phyloP scores from a whole-genome alignment of 2,797 vertebrate genomes.

The Setipinna tenuifilis region DNA sequence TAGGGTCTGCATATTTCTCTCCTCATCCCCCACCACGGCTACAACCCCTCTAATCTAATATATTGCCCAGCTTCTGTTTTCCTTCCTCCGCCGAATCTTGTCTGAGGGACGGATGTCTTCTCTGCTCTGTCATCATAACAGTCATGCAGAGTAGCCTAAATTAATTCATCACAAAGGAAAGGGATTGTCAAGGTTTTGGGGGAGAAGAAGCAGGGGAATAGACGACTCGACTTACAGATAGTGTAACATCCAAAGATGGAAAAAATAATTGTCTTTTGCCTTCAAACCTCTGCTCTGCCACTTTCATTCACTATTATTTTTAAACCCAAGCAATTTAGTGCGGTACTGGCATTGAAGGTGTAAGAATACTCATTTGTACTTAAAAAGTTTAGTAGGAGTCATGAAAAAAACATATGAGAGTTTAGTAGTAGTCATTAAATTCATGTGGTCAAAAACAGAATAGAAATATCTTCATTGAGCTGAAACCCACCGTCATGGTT shows the following conservation, averaged over 20 bases:
- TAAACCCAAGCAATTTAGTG: neutral
- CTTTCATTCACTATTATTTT: no score
- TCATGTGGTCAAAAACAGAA: neutral
- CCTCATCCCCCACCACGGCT: conserved; percentile 30
- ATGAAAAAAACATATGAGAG: no score
- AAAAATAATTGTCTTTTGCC: neutral
- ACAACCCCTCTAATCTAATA: conserved; percentile 61
- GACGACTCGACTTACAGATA: neutral
- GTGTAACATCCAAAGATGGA: neutral
- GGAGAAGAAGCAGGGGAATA: neutral
- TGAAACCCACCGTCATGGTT: neutral
- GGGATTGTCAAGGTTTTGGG: neutral
- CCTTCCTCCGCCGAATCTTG: conserved; percentile 39
- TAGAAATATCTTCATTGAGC: neutral
- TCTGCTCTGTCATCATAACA: conserved; percentile 35
- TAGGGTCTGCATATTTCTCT: conserved; percentile 56
- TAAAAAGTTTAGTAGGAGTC: neutral
- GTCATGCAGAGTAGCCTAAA: neutral
- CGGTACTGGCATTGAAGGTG: neutral
- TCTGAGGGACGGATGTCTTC: conserved; percentile 42
- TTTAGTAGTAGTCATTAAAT: neutral
- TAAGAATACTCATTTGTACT: neutral
- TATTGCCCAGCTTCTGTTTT: conserved; percentile 46
- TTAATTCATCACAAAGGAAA: neutral
- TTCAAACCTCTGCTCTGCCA: neutral